Percentiles rank a stretch among this genome's conserved stretches.
phyloP scores from a whole-genome alignment of 2,888 invertebrate species.

The Lochmaea crataegi region DNA sequence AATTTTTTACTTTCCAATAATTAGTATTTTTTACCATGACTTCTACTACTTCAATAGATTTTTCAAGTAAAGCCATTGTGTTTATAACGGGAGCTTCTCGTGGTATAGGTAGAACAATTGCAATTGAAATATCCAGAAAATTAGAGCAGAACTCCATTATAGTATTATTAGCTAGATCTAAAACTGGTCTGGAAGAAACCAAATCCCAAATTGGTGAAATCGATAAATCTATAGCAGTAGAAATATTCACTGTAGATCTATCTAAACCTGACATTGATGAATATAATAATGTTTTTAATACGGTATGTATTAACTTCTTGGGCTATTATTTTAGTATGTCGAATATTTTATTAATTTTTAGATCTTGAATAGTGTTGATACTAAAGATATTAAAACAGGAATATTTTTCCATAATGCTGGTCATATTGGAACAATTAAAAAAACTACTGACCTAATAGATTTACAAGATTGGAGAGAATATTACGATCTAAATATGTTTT shows the following conservation, averaged over 20 bases:
- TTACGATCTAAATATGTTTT: slow-evolving; percentile 74
- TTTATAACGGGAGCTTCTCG: slow-evolving; percentile 88
- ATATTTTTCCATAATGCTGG: slow-evolving; percentile 92
- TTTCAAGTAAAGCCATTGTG: slow-evolving; percentile 71
- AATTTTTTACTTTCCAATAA: slow-evolving; percentile 1
- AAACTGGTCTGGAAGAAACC: slow-evolving; percentile 74
- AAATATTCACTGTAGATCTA: slow-evolving; percentile 47
- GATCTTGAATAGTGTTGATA: slow-evolving; percentile 61
- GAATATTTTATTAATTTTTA: not conserved
- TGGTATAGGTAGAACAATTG: slow-evolving; percentile 87
- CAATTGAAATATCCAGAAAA: slow-evolving; percentile 76
- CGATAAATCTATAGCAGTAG: slow-evolving; percentile 56
- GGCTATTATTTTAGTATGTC: not conserved
- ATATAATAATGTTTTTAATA: slow-evolving; percentile 67
- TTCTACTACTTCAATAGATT: slow-evolving; percentile 63
- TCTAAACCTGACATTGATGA: slow-evolving; percentile 65
- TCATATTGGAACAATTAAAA: slow-evolving; percentile 79
- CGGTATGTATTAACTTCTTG: slow-evolving; percentile 44
- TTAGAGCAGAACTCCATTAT: slow-evolving; percentile 77
- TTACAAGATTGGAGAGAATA: slow-evolving; percentile 73
- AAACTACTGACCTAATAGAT: slow-evolving; percentile 74
- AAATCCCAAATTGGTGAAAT: slow-evolving; percentile 68
- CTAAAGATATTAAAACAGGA: slow-evolving; percentile 70
- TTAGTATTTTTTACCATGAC: not conserved
- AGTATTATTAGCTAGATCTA: slow-evolving; percentile 81